Evolutionary conservation across 2,113 vertebrate species (phyloP).

Genomic region (Diadophis punctatus): DNA sequence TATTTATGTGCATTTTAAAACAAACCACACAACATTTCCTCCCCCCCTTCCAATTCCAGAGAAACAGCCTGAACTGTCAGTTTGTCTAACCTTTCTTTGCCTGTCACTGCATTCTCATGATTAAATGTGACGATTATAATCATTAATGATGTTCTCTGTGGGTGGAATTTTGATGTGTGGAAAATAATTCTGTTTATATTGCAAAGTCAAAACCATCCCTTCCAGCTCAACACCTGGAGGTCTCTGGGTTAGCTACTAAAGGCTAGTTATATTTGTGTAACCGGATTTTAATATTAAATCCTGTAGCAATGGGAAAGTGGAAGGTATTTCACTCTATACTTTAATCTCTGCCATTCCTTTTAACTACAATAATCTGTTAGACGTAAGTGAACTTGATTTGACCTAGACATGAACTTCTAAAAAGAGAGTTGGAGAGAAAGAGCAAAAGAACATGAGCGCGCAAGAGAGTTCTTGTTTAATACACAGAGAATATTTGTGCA

Average conservation of each 20-base stretch:
- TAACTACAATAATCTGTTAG: constrained; percentile 71
- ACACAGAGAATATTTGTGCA: constrained; percentile 12
- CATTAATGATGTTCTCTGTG: constrained; percentile 70
- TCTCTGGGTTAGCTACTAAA: constrained; percentile 74
- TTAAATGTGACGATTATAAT: constrained; percentile 82
- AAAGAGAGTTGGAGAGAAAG: background rate
- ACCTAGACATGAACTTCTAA: constrained; percentile 69
- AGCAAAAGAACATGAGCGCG: background rate
- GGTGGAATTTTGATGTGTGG: constrained; percentile 70
- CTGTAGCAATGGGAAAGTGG: constrained; percentile 51
- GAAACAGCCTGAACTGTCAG: constrained; percentile 67
- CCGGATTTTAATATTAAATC: constrained; percentile 66
- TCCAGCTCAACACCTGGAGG: constrained; percentile 83
- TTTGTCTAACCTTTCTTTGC: constrained; percentile 76
- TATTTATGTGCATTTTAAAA: constrained; percentile 52
- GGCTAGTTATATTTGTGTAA: constrained; percentile 59
- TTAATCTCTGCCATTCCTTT: constrained; percentile 57
- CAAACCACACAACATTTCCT: constrained; percentile 50
- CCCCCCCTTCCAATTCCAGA: constrained; percentile 27
- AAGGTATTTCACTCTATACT: constrained; percentile 53
- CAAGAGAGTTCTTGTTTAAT: constrained; percentile 6
- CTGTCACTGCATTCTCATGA: constrained; percentile 72
- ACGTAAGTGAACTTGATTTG: constrained; percentile 74
- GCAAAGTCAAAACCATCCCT: constrained; percentile 75
- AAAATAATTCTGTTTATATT: constrained; percentile 75